Percentiles rank a stretch among this genome's conserved stretches.
These are phyloP conservation scores for Triops longicaudatus DNA, from an alignment of 1,140 invertebrate genomes.

Conservation along the genomic window DNA sequence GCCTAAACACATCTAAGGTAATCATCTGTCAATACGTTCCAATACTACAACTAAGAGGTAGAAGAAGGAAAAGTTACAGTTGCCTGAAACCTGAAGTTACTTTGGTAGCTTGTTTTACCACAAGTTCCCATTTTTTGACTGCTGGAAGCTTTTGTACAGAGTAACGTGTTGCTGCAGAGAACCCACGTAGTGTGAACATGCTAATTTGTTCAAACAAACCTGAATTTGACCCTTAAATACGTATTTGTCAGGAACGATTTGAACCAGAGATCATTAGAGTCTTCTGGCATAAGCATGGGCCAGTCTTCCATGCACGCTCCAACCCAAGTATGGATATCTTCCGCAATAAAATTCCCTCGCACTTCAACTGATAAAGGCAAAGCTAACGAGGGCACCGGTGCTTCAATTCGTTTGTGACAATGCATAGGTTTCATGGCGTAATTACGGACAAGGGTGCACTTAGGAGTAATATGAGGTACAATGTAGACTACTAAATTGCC, in stretches of 20 bases:
- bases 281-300: not conserved
- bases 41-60: too few species aligned
- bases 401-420: not conserved
- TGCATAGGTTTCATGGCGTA: not conserved
- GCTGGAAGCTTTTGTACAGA: too few species aligned
- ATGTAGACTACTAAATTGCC: not conserved
- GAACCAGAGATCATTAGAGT: not conserved
- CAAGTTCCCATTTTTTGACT: too few species aligned
- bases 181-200: not conserved
- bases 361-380: not conserved
- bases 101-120: too few species aligned
- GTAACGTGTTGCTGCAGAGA: too few species aligned
- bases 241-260: not conserved
- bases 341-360: not conserved
- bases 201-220: not conserved
- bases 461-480: not conserved
- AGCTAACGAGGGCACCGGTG: not conserved
- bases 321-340: not conserved
- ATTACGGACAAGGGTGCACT: not conserved
- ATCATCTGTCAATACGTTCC: too few species aligned
- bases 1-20: too few species aligned
- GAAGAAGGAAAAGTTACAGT: too few species aligned
- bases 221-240: not conserved
- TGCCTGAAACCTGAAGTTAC: too few species aligned
- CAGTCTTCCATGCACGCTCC: slow-evolving; percentile 5